Percentiles rank a stretch among this genome's conserved stretches.
Conservation (phyloP, 1,140 invertebrate species). For the Drosophila tropicalis region DNA sequence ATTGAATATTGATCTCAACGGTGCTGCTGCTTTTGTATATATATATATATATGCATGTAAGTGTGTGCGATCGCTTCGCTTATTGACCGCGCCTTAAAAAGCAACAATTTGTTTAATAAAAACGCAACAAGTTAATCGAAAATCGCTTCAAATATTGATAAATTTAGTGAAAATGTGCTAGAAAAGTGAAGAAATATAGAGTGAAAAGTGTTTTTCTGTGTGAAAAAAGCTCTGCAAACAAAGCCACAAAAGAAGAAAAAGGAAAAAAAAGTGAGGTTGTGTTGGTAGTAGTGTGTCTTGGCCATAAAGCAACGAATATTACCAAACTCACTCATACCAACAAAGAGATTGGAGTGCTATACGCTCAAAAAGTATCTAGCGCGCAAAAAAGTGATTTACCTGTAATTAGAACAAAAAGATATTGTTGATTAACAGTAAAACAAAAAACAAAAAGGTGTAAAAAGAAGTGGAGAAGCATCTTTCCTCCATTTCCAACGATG, state of each 20-base stretch:
- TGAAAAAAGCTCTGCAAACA: constrained; percentile 34
- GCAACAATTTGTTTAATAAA: constrained; percentile 48
- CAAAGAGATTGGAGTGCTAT: neutral
- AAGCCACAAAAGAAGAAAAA: constrained; percentile 16
- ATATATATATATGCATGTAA: constrained; percentile 46
- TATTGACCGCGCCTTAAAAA: constrained; percentile 75
- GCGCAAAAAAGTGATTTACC: constrained; percentile 45
- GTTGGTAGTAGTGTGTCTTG: constrained; percentile 48
- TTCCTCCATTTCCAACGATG: constrained; percentile 13
- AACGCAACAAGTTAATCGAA: neutral
- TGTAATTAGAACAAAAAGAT: constrained; percentile 46
- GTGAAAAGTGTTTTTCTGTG: constrained; percentile 24
- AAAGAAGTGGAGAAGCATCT: neutral
- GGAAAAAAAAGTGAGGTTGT: constrained; percentile 68
- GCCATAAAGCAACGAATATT: constrained; percentile 57
- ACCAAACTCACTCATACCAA: constrained; percentile 70
- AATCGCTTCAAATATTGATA: constrained; percentile 17
- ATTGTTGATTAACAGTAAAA: constrained; percentile 4
- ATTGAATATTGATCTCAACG: constrained; percentile 72
- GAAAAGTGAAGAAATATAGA: constrained; percentile 31
- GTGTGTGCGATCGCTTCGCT: constrained; percentile 51
- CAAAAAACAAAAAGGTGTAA: neutral
- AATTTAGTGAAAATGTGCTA: constrained; percentile 20
- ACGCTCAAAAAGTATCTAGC: constrained; percentile 21
- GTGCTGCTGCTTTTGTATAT: constrained; percentile 57